Percentiles rank a stretch among this genome's conserved stretches.
phyloP scores from a whole-genome alignment of 2,113 vertebrate species.

The Oryzias woworae region DNA sequence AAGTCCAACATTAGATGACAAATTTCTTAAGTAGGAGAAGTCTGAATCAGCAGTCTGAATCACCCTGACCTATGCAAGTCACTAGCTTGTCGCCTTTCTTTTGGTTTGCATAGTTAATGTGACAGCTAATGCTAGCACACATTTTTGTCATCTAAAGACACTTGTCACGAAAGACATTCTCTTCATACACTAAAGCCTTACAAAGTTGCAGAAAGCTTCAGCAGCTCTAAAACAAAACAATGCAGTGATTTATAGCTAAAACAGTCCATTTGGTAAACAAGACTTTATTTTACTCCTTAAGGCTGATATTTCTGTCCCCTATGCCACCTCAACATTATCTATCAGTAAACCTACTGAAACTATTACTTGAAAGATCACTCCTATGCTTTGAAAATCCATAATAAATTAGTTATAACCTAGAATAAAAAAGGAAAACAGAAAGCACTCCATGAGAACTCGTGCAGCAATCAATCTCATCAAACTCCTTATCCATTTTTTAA shows the following conservation, averaged over 20 bases:
- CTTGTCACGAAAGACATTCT: too few species aligned
- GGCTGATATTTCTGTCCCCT: not conserved
- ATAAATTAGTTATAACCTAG: conserved; percentile 21
- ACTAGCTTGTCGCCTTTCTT: not conserved
- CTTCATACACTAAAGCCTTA: too few species aligned
- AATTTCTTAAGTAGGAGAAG: not conserved
- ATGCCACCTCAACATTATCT: conserved; percentile 2
- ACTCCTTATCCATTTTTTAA: conserved; percentile 48
- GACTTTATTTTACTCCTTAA: not conserved
- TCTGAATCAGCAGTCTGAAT: not conserved
- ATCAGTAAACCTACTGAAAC: conserved; percentile 1
- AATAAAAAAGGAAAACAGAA: not conserved
- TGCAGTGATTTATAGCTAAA: conserved; percentile 10
- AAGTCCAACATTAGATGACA: too few species aligned
- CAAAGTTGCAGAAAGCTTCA: too few species aligned
- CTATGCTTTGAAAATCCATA: conserved; percentile 45
- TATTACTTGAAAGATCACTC: conserved; percentile 13
- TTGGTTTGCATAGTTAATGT: conserved; percentile 6
- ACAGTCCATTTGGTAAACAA: conserved; percentile 10
- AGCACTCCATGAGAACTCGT: conserved; percentile 30
- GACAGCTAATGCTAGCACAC: not conserved
- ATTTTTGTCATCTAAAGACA: not conserved
- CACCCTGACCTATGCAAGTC: not conserved
- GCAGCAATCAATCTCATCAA: conserved; percentile 60
- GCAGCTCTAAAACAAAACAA: not conserved